Evolutionary conservation across 2,888 invertebrate genomes (phyloP), one percentile per base, ranked within the genome.

Genomic region (Myopa testacea): DNA sequence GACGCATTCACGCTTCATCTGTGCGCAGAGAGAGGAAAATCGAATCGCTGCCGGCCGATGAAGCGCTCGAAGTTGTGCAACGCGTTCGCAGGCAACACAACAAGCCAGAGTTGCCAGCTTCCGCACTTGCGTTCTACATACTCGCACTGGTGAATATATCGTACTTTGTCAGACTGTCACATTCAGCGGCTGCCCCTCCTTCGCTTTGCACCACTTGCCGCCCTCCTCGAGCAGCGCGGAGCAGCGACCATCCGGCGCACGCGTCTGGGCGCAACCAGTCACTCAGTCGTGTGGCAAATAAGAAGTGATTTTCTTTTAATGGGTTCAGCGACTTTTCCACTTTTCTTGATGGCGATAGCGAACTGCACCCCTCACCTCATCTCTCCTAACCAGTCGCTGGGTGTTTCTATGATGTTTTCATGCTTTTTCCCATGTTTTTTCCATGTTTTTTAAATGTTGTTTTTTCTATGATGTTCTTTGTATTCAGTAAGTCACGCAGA

Each of bases 271-370:
- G 38, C 65, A 38, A 37, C 71, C 37, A 19, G 10, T 60, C 38
- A 58, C 38, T 34, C 38, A 26, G 45, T 77, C 72, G 69, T 62
- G 77, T 73, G 73, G 69, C 77, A 55, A 77, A 40, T 16, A 45
- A 68, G 58, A 72, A 73, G 63, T 65, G 71, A 75, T 69, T 78
- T 71, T 63, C 67, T 45, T 78, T 75, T 67, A 72, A 75, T 78
- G 78, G 75, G 78, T 78, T 78, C 75, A 78, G 63, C 67, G 71
- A 78, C 78, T 74, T 78, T 69, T 45, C 60, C 45, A 60, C n/a
- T 60, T 60, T 72, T 60, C 40, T 58, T 19, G 19, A 19, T 19
- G 26, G 19, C 34, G 26, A 19, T 62, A n/a, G 16, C 16, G 50
- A 50, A 50, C n/a, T 68, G 26, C 26, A 26, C 26, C 26, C 26